phyloP scores from a whole-genome alignment of 2,113 vertebrate species.

The Hippocampus barbouri region DNA sequence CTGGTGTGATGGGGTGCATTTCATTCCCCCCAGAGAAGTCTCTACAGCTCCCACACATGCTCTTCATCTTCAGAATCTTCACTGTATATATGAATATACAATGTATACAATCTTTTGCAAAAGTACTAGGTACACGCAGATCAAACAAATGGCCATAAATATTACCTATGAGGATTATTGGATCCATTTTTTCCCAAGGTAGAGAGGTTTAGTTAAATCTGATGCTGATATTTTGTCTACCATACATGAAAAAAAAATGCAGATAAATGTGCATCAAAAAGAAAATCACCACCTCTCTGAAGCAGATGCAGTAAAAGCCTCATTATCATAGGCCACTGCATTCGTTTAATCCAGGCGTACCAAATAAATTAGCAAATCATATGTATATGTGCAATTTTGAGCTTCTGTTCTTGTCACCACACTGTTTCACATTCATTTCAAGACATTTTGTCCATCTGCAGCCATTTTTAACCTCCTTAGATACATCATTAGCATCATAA shows the following conservation, averaged over 20 bases:
- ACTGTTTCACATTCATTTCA: slow-evolving; percentile 42
- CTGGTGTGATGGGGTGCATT: slow-evolving; percentile 59
- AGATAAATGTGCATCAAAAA: not conserved
- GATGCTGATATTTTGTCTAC: not conserved
- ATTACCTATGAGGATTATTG: not conserved
- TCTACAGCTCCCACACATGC: slow-evolving; percentile 58
- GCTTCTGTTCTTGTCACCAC: slow-evolving; percentile 34
- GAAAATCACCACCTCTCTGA: not conserved
- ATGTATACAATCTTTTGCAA: slow-evolving; percentile 20
- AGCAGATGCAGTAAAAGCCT: not conserved
- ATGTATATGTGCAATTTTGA: slow-evolving; percentile 24
- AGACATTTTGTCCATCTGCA: slow-evolving; percentile 48
- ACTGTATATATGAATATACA: slow-evolving; percentile 13
- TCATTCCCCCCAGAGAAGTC: slow-evolving; percentile 59
- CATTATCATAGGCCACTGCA: not conserved
- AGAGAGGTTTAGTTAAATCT: slow-evolving; percentile 1
- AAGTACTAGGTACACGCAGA: slow-evolving; percentile 6
- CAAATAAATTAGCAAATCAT: slow-evolving; percentile 10
- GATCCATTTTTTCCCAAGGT: not conserved
- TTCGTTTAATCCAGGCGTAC: slow-evolving; percentile 1
- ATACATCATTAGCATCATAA: slow-evolving; percentile 53
- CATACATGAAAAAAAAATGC: not conserved
- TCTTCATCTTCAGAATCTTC: slow-evolving; percentile 50
- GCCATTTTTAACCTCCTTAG: slow-evolving; percentile 45
- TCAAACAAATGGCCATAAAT: slow-evolving; percentile 2